Base-by-base conservation (phyloP, 2,888 invertebrate species). In the Phortica okadai region DNA sequence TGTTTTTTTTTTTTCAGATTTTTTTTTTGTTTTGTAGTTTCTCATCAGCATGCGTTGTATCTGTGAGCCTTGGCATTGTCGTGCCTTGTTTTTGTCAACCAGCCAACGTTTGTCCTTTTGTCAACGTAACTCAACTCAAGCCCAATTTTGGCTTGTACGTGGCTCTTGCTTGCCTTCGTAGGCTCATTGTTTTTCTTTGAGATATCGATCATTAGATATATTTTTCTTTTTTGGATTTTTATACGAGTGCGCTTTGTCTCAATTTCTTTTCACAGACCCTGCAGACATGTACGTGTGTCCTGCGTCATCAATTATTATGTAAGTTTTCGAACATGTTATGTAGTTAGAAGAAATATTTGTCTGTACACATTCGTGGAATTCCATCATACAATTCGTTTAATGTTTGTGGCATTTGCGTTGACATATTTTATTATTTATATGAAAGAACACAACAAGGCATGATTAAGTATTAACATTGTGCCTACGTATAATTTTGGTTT, bases 131-230 rank as follows among this genome's bases (percentile, higher is more conserved):
- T 78, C 79, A 62, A 21, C 67, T 54, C 83, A 81, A 81, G 80
- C 78, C 81, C 76, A 82, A 76, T 77, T 79, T 50, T 10, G 64
- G 64, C 41, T 64, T 64, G 81, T 74, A 85, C 85, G 86, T 85
- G 88, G 88, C 56, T 82, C 82, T 83, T 80, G 81, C 88, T 16
- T 41, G 33, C 11, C 33, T 74, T 45, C 56, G 16, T 14, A 62
- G 62, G 54, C 25, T 44, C 58, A 75, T 75, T 75, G 69, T 75
- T 69, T 33, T 69, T 33, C 1, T 33, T 7, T 21, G 21, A 87
- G 87, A 88, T 86, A 88, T 86, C 87, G 86, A 86, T 86, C 86
- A 88, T 88, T 86, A 87, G 88, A 86, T 88, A 81, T 81, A 84
- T 67, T 50, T 59, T 62, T 21, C 33, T 25, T 54, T 41, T 54